phyloP scores from a whole-genome alignment of 2,888 invertebrate genomes.

The Pardosa pseudoannulata region DNA sequence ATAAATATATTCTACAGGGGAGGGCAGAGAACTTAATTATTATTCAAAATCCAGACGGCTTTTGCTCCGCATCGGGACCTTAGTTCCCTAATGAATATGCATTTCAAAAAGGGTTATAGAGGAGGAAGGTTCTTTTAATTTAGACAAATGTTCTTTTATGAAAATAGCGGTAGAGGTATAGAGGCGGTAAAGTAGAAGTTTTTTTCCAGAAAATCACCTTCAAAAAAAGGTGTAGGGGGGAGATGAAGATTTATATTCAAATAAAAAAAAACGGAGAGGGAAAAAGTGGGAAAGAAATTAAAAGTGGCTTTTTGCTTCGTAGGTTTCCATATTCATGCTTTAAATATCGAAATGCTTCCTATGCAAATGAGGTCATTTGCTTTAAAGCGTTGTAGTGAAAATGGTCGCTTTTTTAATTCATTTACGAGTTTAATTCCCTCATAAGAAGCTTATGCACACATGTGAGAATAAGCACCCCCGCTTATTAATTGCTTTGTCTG shows the following conservation, averaged over 20 bases:
- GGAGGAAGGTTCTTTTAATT: slow-evolving; percentile 55
- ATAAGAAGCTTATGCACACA: not conserved
- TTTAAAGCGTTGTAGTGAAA: slow-evolving; percentile 11
- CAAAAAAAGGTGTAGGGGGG: not conserved
- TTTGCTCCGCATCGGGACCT: slow-evolving; percentile 30
- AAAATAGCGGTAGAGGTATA: slow-evolving; percentile 20
- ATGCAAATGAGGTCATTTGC: slow-evolving; percentile 4
- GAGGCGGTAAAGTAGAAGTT: slow-evolving; percentile 14
- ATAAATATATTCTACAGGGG: slow-evolving; percentile 21
- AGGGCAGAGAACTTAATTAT: slow-evolving; percentile 47
- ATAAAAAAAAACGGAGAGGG: not conserved
- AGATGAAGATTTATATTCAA: not conserved
- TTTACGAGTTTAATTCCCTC: slow-evolving; percentile 1
- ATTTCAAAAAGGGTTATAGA: slow-evolving; percentile 57
- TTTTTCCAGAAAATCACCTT: not conserved
- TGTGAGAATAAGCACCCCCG: not conserved
- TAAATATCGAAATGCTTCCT: not conserved
- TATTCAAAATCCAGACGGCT: slow-evolving; percentile 60
- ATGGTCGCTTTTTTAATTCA: slow-evolving; percentile 2
- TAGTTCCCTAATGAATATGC: slow-evolving; percentile 64
- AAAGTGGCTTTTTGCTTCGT: slow-evolving; percentile 1
- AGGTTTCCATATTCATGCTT: slow-evolving; percentile 6
- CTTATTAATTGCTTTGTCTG: not conserved
- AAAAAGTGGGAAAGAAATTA: slow-evolving; percentile 9
- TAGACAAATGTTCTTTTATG: slow-evolving; percentile 51